Evolutionary conservation across 2,888 invertebrate species (phyloP).

Genomic region (Mesoligia furuncula): DNA sequence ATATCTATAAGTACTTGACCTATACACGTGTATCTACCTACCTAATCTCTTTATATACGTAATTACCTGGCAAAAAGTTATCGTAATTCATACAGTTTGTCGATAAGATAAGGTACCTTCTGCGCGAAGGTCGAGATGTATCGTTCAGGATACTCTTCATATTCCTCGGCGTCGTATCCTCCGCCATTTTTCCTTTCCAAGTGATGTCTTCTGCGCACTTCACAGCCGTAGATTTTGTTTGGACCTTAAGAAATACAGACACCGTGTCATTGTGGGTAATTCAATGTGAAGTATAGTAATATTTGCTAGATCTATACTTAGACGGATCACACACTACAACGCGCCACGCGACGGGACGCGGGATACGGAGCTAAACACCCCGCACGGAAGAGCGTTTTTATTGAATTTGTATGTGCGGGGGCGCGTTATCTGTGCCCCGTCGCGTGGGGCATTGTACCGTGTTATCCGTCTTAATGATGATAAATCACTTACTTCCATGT

Average conservation of each 20-base stretch:
- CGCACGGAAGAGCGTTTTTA: background rate
- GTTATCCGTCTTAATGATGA: background rate
- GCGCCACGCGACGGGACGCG: too few relatives aligned
- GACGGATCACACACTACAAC: background rate
- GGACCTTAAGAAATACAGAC: conserved; percentile 90
- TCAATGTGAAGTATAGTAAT: background rate
- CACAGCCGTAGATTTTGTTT: conserved; percentile 99
- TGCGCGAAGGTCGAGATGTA: conserved; percentile 99
- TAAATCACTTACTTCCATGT: conserved; percentile 95
- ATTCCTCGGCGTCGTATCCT: conserved; percentile 95
- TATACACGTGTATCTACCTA: background rate
- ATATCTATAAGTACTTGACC: background rate
- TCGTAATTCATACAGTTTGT: background rate
- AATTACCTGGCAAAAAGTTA: conserved; percentile 5
- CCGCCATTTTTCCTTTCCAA: conserved; percentile 97
- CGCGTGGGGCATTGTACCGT: background rate
- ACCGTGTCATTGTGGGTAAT: background rate
- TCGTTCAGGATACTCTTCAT: conserved; percentile 97
- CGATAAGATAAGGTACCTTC: conserved; percentile 89
- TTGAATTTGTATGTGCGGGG: background rate
- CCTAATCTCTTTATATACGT: background rate
- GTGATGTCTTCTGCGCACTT: conserved; percentile 98
- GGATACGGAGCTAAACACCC: background rate
- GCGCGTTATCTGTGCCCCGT: background rate
- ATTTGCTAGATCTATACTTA: background rate